A percentile compares a stretch with the other conserved stretches of the same genome.
phyloP scores from a whole-genome alignment of 2,797 vertebrate species.

The Alosa sapidissima region DNA sequence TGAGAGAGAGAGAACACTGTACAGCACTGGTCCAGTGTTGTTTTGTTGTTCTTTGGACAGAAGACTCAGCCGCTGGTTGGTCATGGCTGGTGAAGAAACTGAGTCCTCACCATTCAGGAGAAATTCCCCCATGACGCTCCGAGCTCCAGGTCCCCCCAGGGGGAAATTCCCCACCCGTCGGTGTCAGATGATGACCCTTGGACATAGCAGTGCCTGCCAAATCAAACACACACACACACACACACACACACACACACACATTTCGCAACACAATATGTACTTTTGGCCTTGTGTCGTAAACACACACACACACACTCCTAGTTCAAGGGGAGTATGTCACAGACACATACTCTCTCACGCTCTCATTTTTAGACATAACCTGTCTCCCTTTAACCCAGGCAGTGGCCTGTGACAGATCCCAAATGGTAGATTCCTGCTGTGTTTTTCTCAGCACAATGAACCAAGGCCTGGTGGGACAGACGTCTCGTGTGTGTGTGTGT shows the following conservation, averaged over 20 bases:
- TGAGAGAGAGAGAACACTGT: background rate
- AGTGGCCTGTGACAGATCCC: background rate
- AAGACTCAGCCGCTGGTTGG: background rate
- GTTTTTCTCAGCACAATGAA: background rate
- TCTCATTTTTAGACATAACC: background rate
- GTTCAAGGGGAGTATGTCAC: background rate
- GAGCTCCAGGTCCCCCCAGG: background rate
- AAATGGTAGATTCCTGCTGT: background rate
- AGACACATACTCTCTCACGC: background rate
- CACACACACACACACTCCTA: background rate
- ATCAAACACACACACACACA: slow-evolving; percentile 40
- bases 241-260: slow-evolving; percentile 7
- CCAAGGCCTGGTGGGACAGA: background rate
- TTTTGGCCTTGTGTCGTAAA: background rate
- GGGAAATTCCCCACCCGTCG: background rate
- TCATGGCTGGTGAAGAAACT: background rate
- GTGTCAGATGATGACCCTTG: slow-evolving; percentile 42
- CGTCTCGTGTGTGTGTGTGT: background rate
- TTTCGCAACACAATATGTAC: background rate
- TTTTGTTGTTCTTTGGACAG: slow-evolving; percentile 6
- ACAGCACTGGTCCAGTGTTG: background rate
- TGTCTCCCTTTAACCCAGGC: background rate
- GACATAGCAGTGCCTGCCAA: slow-evolving; percentile 36
- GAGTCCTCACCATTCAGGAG: slow-evolving; percentile 2
- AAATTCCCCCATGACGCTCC: slow-evolving; percentile 1